Evolutionary conservation across 2,113 vertebrate genomes (phyloP).

Genomic region (human): GRCh38 chr15:57108001-57108500

Average conservation of each 20-base stretch:
- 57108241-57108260: not conserved
- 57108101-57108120: not conserved
- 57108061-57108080: not conserved
- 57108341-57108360: not conserved
- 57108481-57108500: constrained; percentile 4
- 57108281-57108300: not conserved
- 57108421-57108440: not conserved
- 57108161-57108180: constrained; percentile 7
- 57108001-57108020: not conserved
- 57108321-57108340: too few relatives aligned
- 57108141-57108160: not conserved
- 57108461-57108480: not conserved
- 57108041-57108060: not conserved
- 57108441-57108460: constrained; percentile 23
- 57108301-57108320: not conserved
- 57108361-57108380: not conserved
- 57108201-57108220: not conserved
- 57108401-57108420: not conserved
- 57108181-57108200: not conserved
- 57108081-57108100: not conserved
- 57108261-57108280: not conserved
- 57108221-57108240: not conserved
- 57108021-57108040: constrained; percentile 4
- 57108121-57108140: not conserved
- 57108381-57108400: not conserved